Percentiles rank a stretch among this genome's conserved stretches.
phyloP scores from a whole-genome alignment of 2,797 vertebrate genomes.

The Limosa lapponica region DNA sequence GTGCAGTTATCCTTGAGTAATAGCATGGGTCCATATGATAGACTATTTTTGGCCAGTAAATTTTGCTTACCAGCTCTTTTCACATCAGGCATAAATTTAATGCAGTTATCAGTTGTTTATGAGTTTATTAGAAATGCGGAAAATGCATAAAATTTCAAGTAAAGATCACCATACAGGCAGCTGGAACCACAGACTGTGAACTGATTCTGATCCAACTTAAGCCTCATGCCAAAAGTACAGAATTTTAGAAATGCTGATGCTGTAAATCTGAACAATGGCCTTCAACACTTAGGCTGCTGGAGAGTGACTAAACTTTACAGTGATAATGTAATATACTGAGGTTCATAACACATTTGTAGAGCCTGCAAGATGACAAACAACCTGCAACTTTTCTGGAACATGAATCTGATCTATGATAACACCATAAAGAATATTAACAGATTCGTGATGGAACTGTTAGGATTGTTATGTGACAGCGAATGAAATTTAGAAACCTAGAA shows the following conservation, averaged over 20 bases:
- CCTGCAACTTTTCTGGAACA: not conserved
- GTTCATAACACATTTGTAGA: not conserved
- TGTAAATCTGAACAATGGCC: not conserved
- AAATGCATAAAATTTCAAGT: not conserved
- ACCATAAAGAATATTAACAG: not conserved
- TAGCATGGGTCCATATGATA: not conserved
- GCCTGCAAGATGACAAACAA: not conserved
- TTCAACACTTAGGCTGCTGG: not conserved
- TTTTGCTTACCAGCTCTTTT: not conserved
- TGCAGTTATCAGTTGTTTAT: not conserved
- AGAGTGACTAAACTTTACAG: not conserved
- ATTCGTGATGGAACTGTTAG: not conserved
- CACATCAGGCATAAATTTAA: conserved; percentile 14
- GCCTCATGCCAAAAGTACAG: not conserved
- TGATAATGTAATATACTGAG: not conserved
- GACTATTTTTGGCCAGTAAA: not conserved
- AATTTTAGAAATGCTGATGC: not conserved
- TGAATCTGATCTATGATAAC: not conserved
- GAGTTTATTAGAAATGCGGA: not conserved
- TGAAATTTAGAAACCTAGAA: not conserved
- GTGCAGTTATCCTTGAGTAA: not conserved
- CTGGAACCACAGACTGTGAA: not conserved
- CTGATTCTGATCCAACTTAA: not conserved
- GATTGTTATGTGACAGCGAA: not conserved
- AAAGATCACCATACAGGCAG: not conserved